These are phyloP conservation scores for Girardinichthys multiradiatus DNA, from an alignment of 2,113 vertebrate genomes.

Conservation along the genomic window DNA sequence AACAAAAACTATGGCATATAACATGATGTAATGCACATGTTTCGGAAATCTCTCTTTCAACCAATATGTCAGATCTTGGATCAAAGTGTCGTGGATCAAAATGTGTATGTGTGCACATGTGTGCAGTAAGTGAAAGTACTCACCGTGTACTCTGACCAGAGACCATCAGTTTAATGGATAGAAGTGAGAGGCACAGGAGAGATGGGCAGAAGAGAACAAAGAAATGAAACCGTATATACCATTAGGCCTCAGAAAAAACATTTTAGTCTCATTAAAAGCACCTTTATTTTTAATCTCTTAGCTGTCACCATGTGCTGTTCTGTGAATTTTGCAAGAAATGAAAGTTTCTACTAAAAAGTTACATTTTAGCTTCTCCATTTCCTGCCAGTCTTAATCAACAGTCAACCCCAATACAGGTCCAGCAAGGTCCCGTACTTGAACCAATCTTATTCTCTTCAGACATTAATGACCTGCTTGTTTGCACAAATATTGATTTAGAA, in stretches of 20 bases:
- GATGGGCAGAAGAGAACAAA: conserved; percentile 24
- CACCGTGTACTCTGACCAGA: conserved; percentile 75
- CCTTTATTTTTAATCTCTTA: no score
- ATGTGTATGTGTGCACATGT: neutral
- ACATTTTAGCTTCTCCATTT: no score
- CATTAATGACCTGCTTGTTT: neutral
- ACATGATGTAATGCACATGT: neutral
- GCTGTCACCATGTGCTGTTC: no score
- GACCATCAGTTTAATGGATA: conserved; percentile 34
- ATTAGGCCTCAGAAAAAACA: conserved; percentile 13
- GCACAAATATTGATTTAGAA: no score
- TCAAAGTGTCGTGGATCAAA: conserved; percentile 3
- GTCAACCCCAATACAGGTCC: no score
- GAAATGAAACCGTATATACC: conserved; percentile 17
- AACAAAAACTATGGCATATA: neutral
- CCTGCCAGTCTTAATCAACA: no score
- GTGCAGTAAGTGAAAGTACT: conserved; percentile 46
- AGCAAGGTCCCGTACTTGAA: no score
- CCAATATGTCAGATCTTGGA: neutral
- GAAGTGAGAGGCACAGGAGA: neutral
- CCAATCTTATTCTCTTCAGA: no score
- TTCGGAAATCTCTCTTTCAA: neutral
- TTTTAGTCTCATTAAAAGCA: conserved; percentile 23
- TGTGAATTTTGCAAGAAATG: no score
- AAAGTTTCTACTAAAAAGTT: no score